Base-by-base conservation (phyloP, 2,113 vertebrate genomes). In the Clarias gariepinus region DNA sequence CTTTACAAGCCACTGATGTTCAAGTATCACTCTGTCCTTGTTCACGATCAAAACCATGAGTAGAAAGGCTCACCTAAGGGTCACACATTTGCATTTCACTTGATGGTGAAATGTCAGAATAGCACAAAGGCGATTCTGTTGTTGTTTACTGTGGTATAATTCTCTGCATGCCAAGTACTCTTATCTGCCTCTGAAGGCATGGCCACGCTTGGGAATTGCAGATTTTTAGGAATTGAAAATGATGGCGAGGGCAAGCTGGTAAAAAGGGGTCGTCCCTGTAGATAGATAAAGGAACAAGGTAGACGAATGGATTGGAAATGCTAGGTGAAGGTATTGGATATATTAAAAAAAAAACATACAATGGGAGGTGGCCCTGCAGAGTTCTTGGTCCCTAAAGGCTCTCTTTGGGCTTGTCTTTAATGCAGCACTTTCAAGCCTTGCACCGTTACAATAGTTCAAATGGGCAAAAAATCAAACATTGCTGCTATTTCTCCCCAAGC, bases 251-350 rank as follows among this genome's bases (percentile, higher is more conserved):
- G 82, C 82, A 60, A 78, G 57, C 63, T 85, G 58, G 77, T 89
- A 30, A 64, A 87, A 88, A 89, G 86, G 85, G 57, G 82, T 83
- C 76, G 61, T 89, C 83, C 87, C 87, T 82, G 82, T 89, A 86
- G 90, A 88, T 88, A 83, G 89, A 86, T 83, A 91, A 91, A 90
- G 88, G 87, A 92, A 92, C 89, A 92, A 90, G 90, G 90, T 88
- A 90, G 91, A 93, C 90, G 93, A 93, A 92, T 92, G 87, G 89
- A 93, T 93, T 91, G 90, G 89, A 92, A 93, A 93, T 92, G 91
- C 89, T 92, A 64, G 88, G 90, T 90, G 89, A 92, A 93, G 90
- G 83, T 83, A 63, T 76, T 88, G 80, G 81, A 74, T 83, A 90
- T 88, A 71, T 90, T 87, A 66, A 69, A 90, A 88, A 73, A 68